These are phyloP conservation scores for Himalopsyche japonica DNA, from an alignment of 2,888 invertebrate genomes.

Conservation along the genomic window DNA sequence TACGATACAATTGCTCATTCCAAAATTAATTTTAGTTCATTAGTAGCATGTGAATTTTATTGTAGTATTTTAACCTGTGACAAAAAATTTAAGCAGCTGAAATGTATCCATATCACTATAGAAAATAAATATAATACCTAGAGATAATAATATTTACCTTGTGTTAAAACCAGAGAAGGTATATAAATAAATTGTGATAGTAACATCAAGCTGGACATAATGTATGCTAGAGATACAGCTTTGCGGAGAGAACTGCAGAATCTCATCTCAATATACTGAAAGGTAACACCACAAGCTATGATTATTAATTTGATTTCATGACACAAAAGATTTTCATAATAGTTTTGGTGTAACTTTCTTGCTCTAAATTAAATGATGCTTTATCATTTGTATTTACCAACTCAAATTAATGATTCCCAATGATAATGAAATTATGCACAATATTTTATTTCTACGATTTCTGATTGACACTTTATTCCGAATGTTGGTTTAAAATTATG, in stretches of 20 bases:
- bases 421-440: too few relatives aligned
- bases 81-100: background rate
- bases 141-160: slow-evolving; percentile 48
- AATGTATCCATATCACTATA: background rate
- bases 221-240: slow-evolving; percentile 52
- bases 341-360: too few relatives aligned
- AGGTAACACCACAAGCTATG: slow-evolving; percentile 46
- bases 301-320: background rate
- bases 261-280: slow-evolving; percentile 57
- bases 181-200: slow-evolving; percentile 61
- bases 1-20: too few relatives aligned
- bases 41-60: too few relatives aligned
- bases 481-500: too few relatives aligned
- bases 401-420: too few relatives aligned
- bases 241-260: slow-evolving; percentile 52
- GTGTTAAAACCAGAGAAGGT: slow-evolving; percentile 61
- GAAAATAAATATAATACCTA: background rate
- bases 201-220: slow-evolving; percentile 49
- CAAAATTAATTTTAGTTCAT: too few relatives aligned
- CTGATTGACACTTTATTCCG: too few relatives aligned
- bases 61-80: too few relatives aligned
- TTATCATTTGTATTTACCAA: slow-evolving; percentile 38
- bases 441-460: too few relatives aligned
- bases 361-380: background rate
- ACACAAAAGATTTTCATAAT: background rate